Evolutionary conservation across 2,797 vertebrate species (phyloP), one percentile per base, ranked within the genome.

Genomic region (Miichthys miiuy): DNA sequence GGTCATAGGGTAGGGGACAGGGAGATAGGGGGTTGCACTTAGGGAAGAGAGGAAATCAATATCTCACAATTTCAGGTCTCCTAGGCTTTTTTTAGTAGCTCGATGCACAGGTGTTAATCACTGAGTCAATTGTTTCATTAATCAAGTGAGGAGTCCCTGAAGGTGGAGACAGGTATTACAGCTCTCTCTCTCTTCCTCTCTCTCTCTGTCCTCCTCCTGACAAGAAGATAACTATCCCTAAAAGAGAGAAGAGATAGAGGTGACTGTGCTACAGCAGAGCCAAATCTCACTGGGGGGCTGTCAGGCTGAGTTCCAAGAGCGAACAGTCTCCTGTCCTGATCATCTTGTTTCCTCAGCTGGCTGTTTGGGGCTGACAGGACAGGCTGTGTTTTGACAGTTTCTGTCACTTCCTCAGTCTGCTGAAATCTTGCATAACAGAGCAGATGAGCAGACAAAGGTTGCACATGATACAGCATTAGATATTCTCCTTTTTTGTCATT

Each of bases 111-210:
- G 90, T 92, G 91, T 94, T 96, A 95, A 96, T 95, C 93, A 94
- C 90, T 0, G 85, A 93, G 89, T 92, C 94, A 92, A 93, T 91
- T 91, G 92, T 94, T 91, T 91, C 91, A 94, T 95, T 94, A 95
- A 95, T 95, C 93, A 95, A 92, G 84, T 79, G 83, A 86, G 75
- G 69, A 91, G 82, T 87, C 85, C 88, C 87, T 83, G 84, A 90
- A 90, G 84, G 84, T 87, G 83, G 69, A 82, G 91, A 91, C 81
- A 81, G 89, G 83, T 87, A 88, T 79, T 79, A 76, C 77, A 75
- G 51, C 63, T 77, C 77, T 82, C 80, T 54, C 54, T 60, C 46
- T 30, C 27, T 27, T n/a, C n/a, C 21, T 20, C 55, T 12, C 20
- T 13, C 46, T 25, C 57, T 61, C 79, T 85, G 83, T 85, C 86